Conservation (phyloP, 2,888 invertebrate genomes). For the Anarsia innoxiella region DNA sequence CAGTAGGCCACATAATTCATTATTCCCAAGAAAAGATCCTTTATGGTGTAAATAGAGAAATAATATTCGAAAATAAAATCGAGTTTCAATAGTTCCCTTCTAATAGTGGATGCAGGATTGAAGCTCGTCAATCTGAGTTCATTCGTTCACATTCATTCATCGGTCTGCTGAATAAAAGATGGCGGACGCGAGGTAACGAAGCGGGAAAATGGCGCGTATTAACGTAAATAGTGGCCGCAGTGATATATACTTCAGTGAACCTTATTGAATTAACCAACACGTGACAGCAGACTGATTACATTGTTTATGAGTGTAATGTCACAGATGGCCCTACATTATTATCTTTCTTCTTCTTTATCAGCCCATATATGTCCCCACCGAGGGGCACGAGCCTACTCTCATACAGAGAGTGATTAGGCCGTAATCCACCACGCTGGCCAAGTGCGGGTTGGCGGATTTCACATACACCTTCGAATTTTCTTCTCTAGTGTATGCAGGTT, state of each 20-base stretch:
- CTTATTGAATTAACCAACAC: constrained; percentile 13
- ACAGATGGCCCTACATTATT: constrained; percentile 3
- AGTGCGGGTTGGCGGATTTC: too few relatives aligned
- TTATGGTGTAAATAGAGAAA: too few relatives aligned
- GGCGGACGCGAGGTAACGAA: constrained; percentile 40
- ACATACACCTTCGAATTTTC: too few relatives aligned
- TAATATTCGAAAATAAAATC: constrained; percentile 8
- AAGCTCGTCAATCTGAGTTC: constrained; percentile 32
- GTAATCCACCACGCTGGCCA: too few relatives aligned
- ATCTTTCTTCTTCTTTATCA: too few relatives aligned
- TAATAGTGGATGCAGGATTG: constrained; percentile 15
- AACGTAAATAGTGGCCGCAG: constrained; percentile 42
- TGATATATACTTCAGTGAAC: too few relatives aligned
- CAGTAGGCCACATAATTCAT: too few relatives aligned
- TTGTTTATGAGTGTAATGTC: constrained; percentile 1
- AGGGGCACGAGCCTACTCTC: too few relatives aligned
- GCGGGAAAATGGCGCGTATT: constrained; percentile 37
- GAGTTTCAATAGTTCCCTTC: constrained; percentile 3
- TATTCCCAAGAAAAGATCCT: too few relatives aligned
- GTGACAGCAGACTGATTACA: constrained; percentile 7
- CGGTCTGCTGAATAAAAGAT: constrained; percentile 55
- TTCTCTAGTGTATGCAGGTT: too few relatives aligned
- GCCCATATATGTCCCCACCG: too few relatives aligned
- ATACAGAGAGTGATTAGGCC: too few relatives aligned
- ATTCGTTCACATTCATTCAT: constrained; percentile 39